Evolutionary conservation across 2,888 invertebrate species (phyloP).

Genomic region (Cenopis cana): DNA sequence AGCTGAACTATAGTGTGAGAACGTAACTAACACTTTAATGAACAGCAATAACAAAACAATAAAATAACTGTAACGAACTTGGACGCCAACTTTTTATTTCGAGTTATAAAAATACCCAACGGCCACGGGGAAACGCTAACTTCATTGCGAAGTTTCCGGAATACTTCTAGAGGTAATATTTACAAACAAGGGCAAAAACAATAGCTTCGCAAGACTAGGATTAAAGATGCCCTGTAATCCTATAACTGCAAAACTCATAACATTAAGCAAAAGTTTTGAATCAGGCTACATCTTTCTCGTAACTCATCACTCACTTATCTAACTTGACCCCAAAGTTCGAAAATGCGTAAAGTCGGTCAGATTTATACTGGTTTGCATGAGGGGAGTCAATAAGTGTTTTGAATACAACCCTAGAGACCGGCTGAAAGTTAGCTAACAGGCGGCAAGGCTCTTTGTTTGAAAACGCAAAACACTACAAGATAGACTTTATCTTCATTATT

Average conservation of each 20-base stretch:
- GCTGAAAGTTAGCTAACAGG: slow-evolving; percentile 64
- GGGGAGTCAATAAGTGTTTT: neutral
- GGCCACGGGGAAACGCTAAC: slow-evolving; percentile 23
- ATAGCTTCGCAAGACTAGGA: slow-evolving; percentile 24
- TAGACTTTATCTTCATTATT: slow-evolving; percentile 26
- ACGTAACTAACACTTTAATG: slow-evolving; percentile 8
- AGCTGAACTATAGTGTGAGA: neutral
- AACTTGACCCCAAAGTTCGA: neutral
- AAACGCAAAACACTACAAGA: slow-evolving; percentile 1
- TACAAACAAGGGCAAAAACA: slow-evolving; percentile 34
- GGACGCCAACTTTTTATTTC: slow-evolving; percentile 39
- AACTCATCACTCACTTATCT: neutral
- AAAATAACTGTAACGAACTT: slow-evolving; percentile 37
- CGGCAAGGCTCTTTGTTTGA: slow-evolving; percentile 48
- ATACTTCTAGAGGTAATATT: slow-evolving; percentile 29
- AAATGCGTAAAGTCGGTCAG: neutral
- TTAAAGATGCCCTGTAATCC: slow-evolving; percentile 54
- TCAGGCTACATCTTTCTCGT: slow-evolving; percentile 24
- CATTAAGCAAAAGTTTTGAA: slow-evolving; percentile 46
- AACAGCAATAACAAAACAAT: slow-evolving; percentile 37
- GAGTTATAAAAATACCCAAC: slow-evolving; percentile 38
- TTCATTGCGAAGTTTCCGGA: slow-evolving; percentile 24
- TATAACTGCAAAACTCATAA: slow-evolving; percentile 64
- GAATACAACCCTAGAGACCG: slow-evolving; percentile 51
- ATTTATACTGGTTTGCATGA: neutral